Percentiles rank a stretch among this genome's conserved stretches.
Conservation (phyloP, 2,113 vertebrate species). For the Callithrix jacchus region DNA sequence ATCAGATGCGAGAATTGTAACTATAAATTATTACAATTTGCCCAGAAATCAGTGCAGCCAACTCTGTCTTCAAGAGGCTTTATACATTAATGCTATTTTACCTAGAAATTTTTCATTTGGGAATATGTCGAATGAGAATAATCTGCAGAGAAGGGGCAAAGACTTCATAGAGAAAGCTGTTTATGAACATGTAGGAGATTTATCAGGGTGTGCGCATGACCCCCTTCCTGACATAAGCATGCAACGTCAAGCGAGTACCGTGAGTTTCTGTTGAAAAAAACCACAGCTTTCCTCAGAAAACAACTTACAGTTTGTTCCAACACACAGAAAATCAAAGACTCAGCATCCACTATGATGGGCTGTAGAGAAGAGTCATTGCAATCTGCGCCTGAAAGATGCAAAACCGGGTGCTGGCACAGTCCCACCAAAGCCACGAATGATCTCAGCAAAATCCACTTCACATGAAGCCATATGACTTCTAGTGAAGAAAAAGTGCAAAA, state of each 20-base stretch:
- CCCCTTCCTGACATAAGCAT: fast-evolving
- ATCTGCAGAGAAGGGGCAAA: not conserved
- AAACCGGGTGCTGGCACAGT: not conserved
- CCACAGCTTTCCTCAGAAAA: not conserved
- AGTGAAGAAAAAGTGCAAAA: not conserved
- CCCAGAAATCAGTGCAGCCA: not conserved
- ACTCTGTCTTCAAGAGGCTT: not conserved
- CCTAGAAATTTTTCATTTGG: not conserved
- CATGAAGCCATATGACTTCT: not conserved
- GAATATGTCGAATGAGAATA: not conserved
- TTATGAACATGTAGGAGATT: not conserved
- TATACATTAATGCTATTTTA: not conserved
- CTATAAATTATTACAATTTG: not conserved
- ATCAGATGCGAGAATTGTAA: not conserved
- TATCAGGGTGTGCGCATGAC: not conserved
- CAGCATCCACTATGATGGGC: not conserved
- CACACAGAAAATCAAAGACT: not conserved
- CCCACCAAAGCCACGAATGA: not conserved
- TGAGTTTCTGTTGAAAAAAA: not conserved
- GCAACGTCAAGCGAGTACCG: no score
- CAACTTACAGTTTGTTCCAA: not conserved
- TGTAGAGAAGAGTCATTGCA: not conserved
- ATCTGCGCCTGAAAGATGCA: no score
- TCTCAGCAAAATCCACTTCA: not conserved
- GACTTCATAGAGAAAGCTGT: not conserved